Evolutionary conservation across 1,140 invertebrate genomes (phyloP).

Genomic region (Saccostrea glomerata): DNA sequence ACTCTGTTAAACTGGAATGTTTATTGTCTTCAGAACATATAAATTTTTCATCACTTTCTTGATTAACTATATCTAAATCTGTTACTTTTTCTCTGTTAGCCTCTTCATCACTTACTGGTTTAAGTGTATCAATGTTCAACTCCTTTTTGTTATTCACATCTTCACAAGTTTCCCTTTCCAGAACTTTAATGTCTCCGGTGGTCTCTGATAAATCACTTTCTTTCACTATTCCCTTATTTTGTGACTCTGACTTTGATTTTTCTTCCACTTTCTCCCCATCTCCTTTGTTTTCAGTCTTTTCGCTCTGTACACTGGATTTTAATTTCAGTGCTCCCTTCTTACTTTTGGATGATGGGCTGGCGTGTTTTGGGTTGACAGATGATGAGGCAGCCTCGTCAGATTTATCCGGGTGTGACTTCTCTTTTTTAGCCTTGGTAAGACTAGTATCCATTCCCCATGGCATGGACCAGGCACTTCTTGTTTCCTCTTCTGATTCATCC

Average conservation of each 20-base stretch:
- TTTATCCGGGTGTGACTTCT: background rate
- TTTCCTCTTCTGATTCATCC: conserved; percentile 21
- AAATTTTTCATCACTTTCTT: background rate
- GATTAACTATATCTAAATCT: background rate
- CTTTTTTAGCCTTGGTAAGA: background rate
- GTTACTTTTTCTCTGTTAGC: background rate
- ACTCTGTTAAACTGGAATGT: background rate
- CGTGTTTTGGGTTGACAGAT: background rate
- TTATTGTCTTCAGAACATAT: background rate
- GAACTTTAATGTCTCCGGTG: background rate
- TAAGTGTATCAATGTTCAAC: background rate
- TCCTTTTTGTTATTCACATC: background rate
- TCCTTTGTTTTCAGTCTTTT: background rate
- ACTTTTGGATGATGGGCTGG: background rate
- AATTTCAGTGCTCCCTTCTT: background rate
- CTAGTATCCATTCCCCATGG: conserved; percentile 57
- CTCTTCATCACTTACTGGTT: background rate
- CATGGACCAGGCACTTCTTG: conserved; percentile 62
- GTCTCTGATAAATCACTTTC: background rate
- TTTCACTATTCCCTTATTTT: background rate
- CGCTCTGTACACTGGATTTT: conserved; percentile 6
- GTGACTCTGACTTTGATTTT: conserved; percentile 14
- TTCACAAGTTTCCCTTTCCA: background rate
- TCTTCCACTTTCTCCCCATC: background rate
- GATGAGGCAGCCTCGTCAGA: background rate